Evolutionary conservation across 2,113 vertebrate species (phyloP).

Genomic region (Etia nguti): DNA sequence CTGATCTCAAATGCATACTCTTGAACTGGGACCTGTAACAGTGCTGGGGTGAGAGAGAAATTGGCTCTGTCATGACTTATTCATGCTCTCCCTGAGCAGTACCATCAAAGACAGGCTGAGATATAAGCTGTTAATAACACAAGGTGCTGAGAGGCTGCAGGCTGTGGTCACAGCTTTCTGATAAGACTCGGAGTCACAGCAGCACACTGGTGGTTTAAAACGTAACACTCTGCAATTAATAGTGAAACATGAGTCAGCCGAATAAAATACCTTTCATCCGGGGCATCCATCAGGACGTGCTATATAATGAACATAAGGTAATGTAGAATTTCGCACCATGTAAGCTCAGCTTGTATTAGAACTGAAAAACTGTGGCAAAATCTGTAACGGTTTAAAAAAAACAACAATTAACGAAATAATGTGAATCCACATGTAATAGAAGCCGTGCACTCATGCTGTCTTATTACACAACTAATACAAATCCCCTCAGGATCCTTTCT

Average conservation of each 20-base stretch:
- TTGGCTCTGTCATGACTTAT: conserved; percentile 29
- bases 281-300: not conserved
- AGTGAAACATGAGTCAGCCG: not conserved
- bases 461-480: not conserved
- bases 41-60: not conserved
- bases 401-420: not conserved
- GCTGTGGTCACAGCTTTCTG: not conserved
- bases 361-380: not conserved
- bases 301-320: not conserved
- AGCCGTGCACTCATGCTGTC: not conserved
- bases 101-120: not conserved
- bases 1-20: not conserved
- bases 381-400: not conserved
- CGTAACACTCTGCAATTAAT: not conserved
- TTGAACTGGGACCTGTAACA: not conserved
- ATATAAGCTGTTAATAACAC: conserved; percentile 18
- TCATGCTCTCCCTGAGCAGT: conserved; percentile 23
- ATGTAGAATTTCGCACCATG: not conserved
- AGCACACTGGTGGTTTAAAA: not conserved
- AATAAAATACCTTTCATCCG: not conserved
- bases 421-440: not conserved
- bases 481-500: not conserved
- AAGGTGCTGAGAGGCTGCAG: not conserved
- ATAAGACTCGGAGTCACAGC: not conserved
- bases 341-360: not conserved